Base-by-base conservation (phyloP, 2,113 vertebrate genomes). In the Phylloscopus whistleri region DNA sequence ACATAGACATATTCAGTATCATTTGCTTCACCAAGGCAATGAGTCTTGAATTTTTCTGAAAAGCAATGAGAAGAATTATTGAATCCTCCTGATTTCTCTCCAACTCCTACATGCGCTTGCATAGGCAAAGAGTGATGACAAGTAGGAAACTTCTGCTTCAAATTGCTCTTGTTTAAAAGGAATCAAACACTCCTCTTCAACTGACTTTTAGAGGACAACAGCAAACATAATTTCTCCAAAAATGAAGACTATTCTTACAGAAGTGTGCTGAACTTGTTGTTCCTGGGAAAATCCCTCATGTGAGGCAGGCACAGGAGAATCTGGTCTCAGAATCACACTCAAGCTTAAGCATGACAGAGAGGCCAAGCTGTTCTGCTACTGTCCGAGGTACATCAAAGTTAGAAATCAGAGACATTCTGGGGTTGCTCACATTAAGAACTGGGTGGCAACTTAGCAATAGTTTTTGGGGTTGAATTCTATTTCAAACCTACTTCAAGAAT, bases 21-120 rank as follows among this genome's bases (percentile, higher is more conserved):
- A 0, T 72, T 95, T 72, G 6, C 16, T 76, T 63, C 41, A 68
- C 21, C 17, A 55, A 62, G 18, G 12, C 28, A 85, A 23, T 24
- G 13, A 77, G 15, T 80, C 30, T 77, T 48, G 31, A 85, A 37
- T 49, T 69, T 20, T 77, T 88, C 41, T 35, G 58, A 56, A 89
- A 88, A 96, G 8, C 13, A 49, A 24, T 51, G 31, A 79, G 56
- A 67, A 67, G 4, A 74, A 33, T 7, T 7, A 43, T 4, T 77
- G 22, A 74, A 83, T 58, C 35, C 41, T 51, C 8, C 43, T 8
- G 8, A 37, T 62, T 87, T 68, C 14, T 44, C 37, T 64, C 10
- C 11, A 39, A 2, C 6, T 39, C 13, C 22, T 63, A 13, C 0
- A 0, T 3, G 10, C 6, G 16, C 10, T 53, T 64, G 17, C 6